Percentiles rank a stretch among this genome's conserved stretches.
phyloP scores from a whole-genome alignment of 2,797 vertebrate species.

The Cebuella pygmaea region DNA sequence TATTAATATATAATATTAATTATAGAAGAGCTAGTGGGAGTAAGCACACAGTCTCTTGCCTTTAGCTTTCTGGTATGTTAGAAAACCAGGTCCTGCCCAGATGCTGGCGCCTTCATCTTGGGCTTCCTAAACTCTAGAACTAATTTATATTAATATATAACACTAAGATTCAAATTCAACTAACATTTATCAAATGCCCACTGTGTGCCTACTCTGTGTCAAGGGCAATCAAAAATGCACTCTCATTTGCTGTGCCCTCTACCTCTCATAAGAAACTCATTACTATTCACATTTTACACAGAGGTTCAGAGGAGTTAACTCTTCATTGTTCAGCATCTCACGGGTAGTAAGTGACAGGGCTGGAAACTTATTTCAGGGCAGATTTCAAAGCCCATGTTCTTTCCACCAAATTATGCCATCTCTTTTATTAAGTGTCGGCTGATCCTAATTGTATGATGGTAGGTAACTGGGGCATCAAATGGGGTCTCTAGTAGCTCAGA shows the following conservation, averaged over 20 bases:
- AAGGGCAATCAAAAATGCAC: not conserved
- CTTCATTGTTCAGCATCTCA: not conserved
- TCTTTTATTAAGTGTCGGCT: slow-evolving; percentile 49
- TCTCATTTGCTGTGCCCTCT: not conserved
- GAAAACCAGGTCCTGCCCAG: no score
- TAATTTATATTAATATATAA: not conserved
- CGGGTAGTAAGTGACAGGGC: not conserved
- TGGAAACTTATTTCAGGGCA: slow-evolving; percentile 37
- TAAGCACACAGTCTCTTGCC: no score
- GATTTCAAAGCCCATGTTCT: slow-evolving; percentile 51
- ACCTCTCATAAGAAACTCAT: not conserved
- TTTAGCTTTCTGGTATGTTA: no score
- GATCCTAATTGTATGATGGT: slow-evolving; percentile 51
- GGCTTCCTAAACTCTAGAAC: no score
- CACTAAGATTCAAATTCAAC: not conserved
- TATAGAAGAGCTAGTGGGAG: no score
- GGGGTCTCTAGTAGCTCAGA: slow-evolving; percentile 78
- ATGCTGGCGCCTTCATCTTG: no score
- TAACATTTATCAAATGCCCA: not conserved
- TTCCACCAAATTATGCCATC: slow-evolving; percentile 51
- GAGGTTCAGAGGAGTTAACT: not conserved
- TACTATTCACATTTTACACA: not conserved
- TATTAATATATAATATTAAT: not conserved
- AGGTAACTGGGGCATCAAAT: slow-evolving; percentile 79
- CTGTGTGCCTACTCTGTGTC: not conserved